Base-by-base conservation (phyloP, 2,113 vertebrate genomes). In the Cairina moschata region DNA sequence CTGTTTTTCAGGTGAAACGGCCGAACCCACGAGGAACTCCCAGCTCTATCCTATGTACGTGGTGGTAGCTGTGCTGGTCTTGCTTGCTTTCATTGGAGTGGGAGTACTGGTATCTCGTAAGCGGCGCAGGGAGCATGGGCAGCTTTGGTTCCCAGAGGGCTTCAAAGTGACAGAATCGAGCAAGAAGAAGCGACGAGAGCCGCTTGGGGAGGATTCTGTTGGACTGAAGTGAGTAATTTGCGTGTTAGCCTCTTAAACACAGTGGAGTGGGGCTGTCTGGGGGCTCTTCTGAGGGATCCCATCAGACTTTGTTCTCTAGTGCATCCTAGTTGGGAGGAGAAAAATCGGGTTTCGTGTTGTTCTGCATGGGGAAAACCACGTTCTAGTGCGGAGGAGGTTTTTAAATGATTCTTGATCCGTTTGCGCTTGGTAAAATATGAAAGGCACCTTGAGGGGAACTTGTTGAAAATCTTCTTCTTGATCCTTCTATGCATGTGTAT, bases 61-160 rank as follows among this genome's bases (percentile, higher is more conserved):
- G 98, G 98, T 98, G 21, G 96, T 97, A 83, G 98, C 96, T 1
- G 98, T 93, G 6, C 86, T 99, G 22, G 96, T 98, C 46, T 83
- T 99, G 84, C 95, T 99, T 59, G 97, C 98, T 81, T 98, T 98
- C 67, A 96, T 98, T 14, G 98, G 97, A 10, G 98, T 99, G 23
- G 99, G 99, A 28, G 99, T 99, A 68, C 98, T 99, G 95, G 98
- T 98, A 55, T 99, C 98, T 59, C 98, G 99, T 18, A 99, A 99
- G 97, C 98, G 99, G 4, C 98, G 99, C 78, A 98, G 99, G 44
- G 99, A 99, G 95, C 99, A 99, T 62, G 99, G 99, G 58, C 99
- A 99, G 96, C 99, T 99, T 11, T 99, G 99, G 99, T 99, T 99
- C 98, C 99, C 99, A 1, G 99, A 99, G 93, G 99, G 99, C 86